Base-by-base conservation (phyloP, 2,888 invertebrate genomes). In the Clusia tigrina region DNA sequence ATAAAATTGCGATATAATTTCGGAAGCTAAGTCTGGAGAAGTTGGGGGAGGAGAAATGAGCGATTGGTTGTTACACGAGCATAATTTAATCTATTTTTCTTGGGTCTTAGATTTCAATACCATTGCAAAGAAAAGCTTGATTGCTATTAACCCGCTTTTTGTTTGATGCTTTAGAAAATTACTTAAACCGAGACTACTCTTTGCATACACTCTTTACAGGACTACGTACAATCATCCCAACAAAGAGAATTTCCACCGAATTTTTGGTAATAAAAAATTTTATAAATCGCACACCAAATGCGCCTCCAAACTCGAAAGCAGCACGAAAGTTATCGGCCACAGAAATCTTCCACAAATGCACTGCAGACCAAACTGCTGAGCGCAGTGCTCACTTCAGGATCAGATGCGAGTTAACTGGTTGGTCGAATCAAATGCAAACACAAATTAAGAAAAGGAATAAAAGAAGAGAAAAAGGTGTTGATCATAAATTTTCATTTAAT, bases 401-500 rank as follows among this genome's bases (percentile, higher is more conserved):
- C 32, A 32, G 12, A 32, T 32, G 6, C 12, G 12, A 6, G 32
- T 9, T 32, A 9, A 32, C 6, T 32, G 32, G 32, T 12, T 9
- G 6, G 12, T 12, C 6, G 12, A 32, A 32, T 9, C 6, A 32
- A 32, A 32, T 32, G 12, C 32, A 32, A 32, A 32, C 32, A 32
- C 6, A 32, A 9, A 32, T 9, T 32, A 32, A 32, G 32, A 32
- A 32, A 32, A 32, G 32, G 12, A 32, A 32, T 12, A 12, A 6
- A 32, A 12, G 6, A 9, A 32, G 12, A 32, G 32, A 68, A 63
- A 66, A 70, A 74, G 72, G 73, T 73, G 73, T 74, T 71, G 74
- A 74, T 73, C 73, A 74, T 72, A 74, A 74, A 74, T 74, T 72
- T 66, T 69, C 67, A 67, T 69, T 70, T 68, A 68, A 67, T 69